Conservation (phyloP, 2,888 invertebrate species). For the Palloptera scutellata region DNA sequence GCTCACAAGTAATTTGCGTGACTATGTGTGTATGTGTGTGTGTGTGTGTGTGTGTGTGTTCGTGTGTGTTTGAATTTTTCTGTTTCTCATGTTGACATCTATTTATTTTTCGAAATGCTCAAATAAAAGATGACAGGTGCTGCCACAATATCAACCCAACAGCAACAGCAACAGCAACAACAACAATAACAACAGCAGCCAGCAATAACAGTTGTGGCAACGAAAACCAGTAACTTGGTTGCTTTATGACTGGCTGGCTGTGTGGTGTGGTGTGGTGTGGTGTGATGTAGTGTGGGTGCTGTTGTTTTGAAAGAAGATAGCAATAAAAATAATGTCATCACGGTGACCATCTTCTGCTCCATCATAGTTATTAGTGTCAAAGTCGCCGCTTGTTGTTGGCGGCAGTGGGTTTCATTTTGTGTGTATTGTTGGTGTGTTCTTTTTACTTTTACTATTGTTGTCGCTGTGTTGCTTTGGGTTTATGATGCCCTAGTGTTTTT, state of each 20-base stretch:
- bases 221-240: too few relatives aligned
- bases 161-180: not conserved
- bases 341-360: too few relatives aligned
- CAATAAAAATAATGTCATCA: not conserved
- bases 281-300: too few relatives aligned
- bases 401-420: not conserved
- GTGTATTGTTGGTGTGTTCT: slow-evolving; percentile 7
- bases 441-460: not conserved
- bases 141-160: not conserved
- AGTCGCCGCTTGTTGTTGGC: too few relatives aligned
- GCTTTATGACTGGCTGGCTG: too few relatives aligned
- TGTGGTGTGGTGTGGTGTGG: too few relatives aligned
- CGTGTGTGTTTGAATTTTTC: not conserved
- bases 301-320: slow-evolving; percentile 12
- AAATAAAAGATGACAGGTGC: not conserved
- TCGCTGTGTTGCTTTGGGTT: slow-evolving; percentile 26
- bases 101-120: slow-evolving; percentile 3
- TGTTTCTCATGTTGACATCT: slow-evolving; percentile 21
- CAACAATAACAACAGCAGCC: not conserved
- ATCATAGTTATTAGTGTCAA: too few relatives aligned
- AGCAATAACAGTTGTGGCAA: not conserved
- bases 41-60: not conserved
- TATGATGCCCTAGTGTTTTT: slow-evolving; percentile 38
- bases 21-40: not conserved
- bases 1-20: not conserved